phyloP scores from a whole-genome alignment of 2,113 vertebrate genomes.

The Prunella fulvescens region DNA sequence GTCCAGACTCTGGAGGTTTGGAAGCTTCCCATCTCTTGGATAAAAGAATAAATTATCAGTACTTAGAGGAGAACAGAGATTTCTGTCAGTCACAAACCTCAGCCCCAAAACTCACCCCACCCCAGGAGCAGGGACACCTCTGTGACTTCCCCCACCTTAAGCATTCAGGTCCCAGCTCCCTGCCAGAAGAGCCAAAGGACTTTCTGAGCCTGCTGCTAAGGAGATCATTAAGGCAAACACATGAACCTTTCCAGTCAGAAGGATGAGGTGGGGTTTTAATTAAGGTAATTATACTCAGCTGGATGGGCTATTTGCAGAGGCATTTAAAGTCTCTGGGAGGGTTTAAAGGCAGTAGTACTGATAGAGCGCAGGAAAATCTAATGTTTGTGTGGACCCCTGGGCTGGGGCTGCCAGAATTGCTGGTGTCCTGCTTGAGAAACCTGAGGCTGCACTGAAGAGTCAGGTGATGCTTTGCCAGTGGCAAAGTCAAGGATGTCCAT shows the following conservation, averaged over 20 bases:
- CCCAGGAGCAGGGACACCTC: background rate
- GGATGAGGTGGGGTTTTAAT: slow-evolving; percentile 61
- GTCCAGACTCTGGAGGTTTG: background rate
- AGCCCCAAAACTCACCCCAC: background rate
- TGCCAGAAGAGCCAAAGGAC: background rate
- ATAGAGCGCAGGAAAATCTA: fast-evolving
- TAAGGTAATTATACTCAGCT: slow-evolving; percentile 55
- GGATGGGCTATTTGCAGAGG: slow-evolving; percentile 53
- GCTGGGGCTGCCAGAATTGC: background rate
- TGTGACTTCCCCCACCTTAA: background rate
- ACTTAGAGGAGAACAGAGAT: background rate
- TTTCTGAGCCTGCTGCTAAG: slow-evolving; percentile 2
- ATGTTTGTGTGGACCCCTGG: background rate
- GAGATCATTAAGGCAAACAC: slow-evolving; percentile 39
- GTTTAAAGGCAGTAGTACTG: background rate
- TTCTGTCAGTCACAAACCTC: background rate
- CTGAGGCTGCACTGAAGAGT: background rate
- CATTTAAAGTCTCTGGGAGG: slow-evolving; percentile 26
- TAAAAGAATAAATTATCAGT: background rate
- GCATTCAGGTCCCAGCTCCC: background rate
- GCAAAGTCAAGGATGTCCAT: background rate
- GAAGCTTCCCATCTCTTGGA: background rate
- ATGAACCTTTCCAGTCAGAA: slow-evolving; percentile 23
- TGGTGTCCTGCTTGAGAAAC: background rate
- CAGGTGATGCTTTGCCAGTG: background rate